Conservation (phyloP, 2,797 vertebrate genomes). For the Oryzias dopingdopingensis region DNA sequence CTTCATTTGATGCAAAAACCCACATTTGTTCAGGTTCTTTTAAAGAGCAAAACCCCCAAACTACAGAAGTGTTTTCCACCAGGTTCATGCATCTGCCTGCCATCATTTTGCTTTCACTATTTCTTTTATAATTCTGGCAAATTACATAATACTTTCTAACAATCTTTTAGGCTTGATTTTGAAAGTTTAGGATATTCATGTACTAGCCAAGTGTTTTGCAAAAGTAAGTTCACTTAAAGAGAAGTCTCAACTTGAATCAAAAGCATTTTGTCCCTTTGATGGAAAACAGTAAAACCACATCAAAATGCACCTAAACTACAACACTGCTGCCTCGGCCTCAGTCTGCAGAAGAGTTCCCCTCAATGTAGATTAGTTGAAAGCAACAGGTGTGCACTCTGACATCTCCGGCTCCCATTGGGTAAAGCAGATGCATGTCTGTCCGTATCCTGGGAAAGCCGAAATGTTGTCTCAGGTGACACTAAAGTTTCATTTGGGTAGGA, state of each 20-base stretch:
- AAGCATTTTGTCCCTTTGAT: neutral
- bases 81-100: neutral
- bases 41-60: neutral
- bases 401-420: slow-evolving; percentile 10
- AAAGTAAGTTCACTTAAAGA: neutral
- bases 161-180: no score
- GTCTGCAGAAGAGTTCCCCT: slow-evolving; percentile 37
- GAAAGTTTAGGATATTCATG: no score
- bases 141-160: neutral
- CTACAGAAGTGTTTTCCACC: no score
- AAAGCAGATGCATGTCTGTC: slow-evolving; percentile 22
- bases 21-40: neutral
- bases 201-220: neutral
- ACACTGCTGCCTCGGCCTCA: slow-evolving; percentile 45
- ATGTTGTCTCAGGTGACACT: slow-evolving; percentile 6
- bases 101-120: neutral
- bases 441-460: slow-evolving; percentile 9
- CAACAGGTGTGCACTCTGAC: slow-evolving; percentile 13
- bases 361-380: slow-evolving; percentile 34
- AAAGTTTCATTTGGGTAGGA: slow-evolving; percentile 3
- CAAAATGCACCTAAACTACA: slow-evolving; percentile 7
- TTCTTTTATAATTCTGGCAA: neutral
- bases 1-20: neutral
- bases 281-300: slow-evolving; percentile 44
- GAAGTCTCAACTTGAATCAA: slow-evolving; percentile 2